A percentile compares a stretch with the other conserved stretches of the same genome.
These are phyloP conservation scores for Chelon labrosus DNA, from an alignment of 2,797 vertebrate genomes.

Conservation along the genomic window DNA sequence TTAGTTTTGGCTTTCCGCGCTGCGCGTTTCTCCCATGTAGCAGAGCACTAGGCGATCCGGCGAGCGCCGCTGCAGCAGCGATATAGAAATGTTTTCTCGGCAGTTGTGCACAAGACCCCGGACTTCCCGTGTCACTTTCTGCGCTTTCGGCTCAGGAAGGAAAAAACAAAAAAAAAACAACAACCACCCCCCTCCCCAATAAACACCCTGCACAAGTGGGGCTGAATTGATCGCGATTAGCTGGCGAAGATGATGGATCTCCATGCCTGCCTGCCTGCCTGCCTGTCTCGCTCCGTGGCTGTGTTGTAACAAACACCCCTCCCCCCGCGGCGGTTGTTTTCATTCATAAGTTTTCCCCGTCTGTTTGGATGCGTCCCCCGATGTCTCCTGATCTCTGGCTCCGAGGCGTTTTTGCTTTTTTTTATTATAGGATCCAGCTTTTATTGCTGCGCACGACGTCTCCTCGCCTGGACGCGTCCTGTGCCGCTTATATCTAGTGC, in stretches of 20 bases:
- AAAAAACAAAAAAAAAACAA: too few species aligned
- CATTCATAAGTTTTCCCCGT: constrained; percentile 93
- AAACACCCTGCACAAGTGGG: background rate
- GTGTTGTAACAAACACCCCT: constrained; percentile 79
- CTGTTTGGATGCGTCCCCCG: constrained; percentile 58
- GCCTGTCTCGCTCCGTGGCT: constrained; percentile 57
- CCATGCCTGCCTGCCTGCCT: constrained; percentile 36
- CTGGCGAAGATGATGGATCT: constrained; percentile 49
- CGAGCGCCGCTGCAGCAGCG: constrained; percentile 1
- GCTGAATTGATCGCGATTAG: constrained; percentile 6
- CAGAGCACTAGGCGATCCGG: background rate
- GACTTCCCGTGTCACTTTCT: constrained; percentile 8
- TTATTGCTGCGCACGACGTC: constrained; percentile 19
- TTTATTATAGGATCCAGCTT: constrained; percentile 8
- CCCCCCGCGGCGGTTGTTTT: constrained; percentile 88
- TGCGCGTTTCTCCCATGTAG: background rate
- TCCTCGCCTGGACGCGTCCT: background rate
- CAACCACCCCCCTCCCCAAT: too few species aligned
- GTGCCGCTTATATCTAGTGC: constrained; percentile 10
- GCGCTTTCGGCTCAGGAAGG: too few species aligned
- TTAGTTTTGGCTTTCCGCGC: background rate
- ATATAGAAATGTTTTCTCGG: background rate
- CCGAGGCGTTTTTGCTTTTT: constrained; percentile 5
- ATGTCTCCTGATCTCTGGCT: constrained; percentile 47
- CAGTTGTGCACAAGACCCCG: constrained; percentile 4